Evolutionary conservation across 2,888 invertebrate genomes (phyloP), one percentile per base, ranked within the genome.

Genomic region (Andrena hattorfiana): DNA sequence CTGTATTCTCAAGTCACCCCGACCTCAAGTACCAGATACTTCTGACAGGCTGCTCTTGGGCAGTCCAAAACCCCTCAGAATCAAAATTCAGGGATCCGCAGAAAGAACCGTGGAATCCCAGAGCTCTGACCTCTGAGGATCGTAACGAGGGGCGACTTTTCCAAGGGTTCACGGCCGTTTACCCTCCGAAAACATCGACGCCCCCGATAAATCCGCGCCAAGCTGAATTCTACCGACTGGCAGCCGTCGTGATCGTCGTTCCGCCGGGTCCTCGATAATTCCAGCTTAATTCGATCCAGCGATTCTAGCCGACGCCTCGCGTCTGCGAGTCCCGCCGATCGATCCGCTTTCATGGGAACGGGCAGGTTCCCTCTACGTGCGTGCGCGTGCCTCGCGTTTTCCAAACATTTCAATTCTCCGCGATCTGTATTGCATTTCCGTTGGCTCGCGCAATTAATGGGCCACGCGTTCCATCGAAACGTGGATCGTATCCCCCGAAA

Each of bases 171-270:
- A 56, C 60, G 59, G 23, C 26, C 69, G 51, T 69, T 73, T 20
- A 48, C 63, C 48, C 70, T 63, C 35, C 30, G 77, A 68, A 70
- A 66, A 59, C 76, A 67, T 60, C 59, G 60, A 56, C 62, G 62
- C 16, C 32, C 66, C 56, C 66, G 84, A 83, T 81, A 74, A 88
- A 78, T 78, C 77, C 86, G 76, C 76, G 80, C 51, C 77, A 13
- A 42, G 28, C 26, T 28, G 71, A 74, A 79, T 80, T 60, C 83
- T 35, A 20, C 70, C 66, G 66, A 79, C 7, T 42, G 60, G 49
- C 32, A 62, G 30, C 35, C 42, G 35, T 35, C 51, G 32, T 56
- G 26, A n/a, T 32, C 42, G 30, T 42, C 48, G 59, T 73, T 26
- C 8, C 23, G 20, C 26, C 64, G 54, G 16, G 42, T 59, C 68